These are phyloP conservation scores for Eumeta japonica DNA, from an alignment of 1,140 invertebrate genomes.

Conservation along the genomic window DNA sequence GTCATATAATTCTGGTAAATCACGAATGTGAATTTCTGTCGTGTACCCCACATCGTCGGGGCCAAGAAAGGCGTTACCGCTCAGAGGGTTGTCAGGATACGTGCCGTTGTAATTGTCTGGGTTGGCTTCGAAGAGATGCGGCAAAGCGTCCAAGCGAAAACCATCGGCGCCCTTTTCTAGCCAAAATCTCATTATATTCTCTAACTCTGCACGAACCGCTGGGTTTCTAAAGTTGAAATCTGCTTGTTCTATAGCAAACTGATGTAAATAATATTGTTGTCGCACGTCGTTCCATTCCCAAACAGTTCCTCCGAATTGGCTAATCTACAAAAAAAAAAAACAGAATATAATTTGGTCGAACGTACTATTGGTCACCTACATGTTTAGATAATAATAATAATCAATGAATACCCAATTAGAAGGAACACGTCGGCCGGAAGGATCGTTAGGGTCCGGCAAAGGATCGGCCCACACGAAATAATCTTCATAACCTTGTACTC, in stretches of 20 bases:
- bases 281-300: slow-evolving; percentile 60
- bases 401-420: slow-evolving; percentile 52
- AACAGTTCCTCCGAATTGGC: slow-evolving; percentile 51
- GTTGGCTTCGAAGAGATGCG: slow-evolving; percentile 61
- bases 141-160: slow-evolving; percentile 62
- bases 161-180: slow-evolving; percentile 63
- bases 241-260: slow-evolving; percentile 60
- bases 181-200: slow-evolving; percentile 56
- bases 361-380: no score
- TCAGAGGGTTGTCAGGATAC: slow-evolving; percentile 63
- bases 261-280: slow-evolving; percentile 63
- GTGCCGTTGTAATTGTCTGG: slow-evolving; percentile 47
- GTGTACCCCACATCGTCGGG: slow-evolving; percentile 45
- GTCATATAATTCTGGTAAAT: slow-evolving; percentile 61
- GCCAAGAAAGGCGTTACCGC: slow-evolving; percentile 34
- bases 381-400: no score
- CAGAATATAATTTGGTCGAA: no score
- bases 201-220: slow-evolving; percentile 47
- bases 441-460: slow-evolving; percentile 25
- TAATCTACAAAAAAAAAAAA: slow-evolving; percentile 4
- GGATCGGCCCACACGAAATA: slow-evolving; percentile 68
- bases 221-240: slow-evolving; percentile 64
- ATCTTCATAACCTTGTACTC: slow-evolving; percentile 61
- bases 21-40: slow-evolving; percentile 63
- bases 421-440: slow-evolving; percentile 29